Base-by-base conservation (phyloP, 2,888 invertebrate species). In the Lordiphosa andalusiaca region DNA sequence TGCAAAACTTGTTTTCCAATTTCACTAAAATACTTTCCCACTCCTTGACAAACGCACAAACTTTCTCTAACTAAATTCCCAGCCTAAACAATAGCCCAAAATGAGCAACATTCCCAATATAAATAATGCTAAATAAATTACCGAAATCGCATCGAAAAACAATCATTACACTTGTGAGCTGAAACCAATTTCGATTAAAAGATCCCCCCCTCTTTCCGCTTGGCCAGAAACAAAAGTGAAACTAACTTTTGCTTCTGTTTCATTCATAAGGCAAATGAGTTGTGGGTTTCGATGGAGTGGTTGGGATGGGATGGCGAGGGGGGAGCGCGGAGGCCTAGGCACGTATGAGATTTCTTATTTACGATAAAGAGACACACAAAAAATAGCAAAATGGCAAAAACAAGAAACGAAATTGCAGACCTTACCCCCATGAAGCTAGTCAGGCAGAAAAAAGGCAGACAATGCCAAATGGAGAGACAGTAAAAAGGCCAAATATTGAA, bases 311-410 rank as follows among this genome's bases (percentile, higher is more conserved):
- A n/a, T n/a, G n/a, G n/a, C n/a, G n/a, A n/a, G n/a, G n/a, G n/a
- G n/a, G 16, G 13, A 23, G n/a, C 16, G 19, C 33, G 41, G 42
- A 47, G 52, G 57, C 65, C 65, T 67, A 76, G 69, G 80, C 85
- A 85, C 86, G 85, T 85, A 84, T 75, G 69, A 78, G 84, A 85
- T 85, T 84, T 84, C 82, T 85, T 85, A 85, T 85, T 85, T 86
- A 85, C 86, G 86, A 85, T 85, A 86, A 67, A 58, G 74, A 82
- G 72, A 77, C 84, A 84, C 78, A 77, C 70, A 72, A 77, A 69
- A 78, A 84, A 84, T 82, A 57, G 74, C 68, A 70, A 81, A 82
- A 69, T 70, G 58, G 70, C 66, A 74, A 71, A 66, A 69, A 68
- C 63, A 72, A 78, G 65, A 56, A n/a, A 62, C 55, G 65, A 58